These are phyloP conservation scores for Hypothenemus hampei DNA, from an alignment of 1,140 invertebrate species.

Conservation along the genomic window DNA sequence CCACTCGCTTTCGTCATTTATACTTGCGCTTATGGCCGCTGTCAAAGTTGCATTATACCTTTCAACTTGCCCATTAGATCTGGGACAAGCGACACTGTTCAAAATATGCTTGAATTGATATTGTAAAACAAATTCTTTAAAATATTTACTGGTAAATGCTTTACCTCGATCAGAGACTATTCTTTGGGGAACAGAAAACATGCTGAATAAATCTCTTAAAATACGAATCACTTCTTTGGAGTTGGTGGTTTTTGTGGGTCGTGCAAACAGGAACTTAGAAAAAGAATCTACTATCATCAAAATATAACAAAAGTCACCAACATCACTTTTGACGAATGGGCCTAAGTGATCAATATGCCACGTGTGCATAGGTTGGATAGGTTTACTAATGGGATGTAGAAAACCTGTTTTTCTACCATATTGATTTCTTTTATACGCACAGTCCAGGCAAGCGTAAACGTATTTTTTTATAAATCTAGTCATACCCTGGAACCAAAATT, in stretches of 20 bases:
- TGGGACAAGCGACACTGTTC: neutral
- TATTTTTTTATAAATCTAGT: slow-evolving; percentile 20
- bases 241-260: slow-evolving; percentile 5
- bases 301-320: neutral
- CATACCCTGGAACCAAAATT: slow-evolving; percentile 20
- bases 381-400: neutral
- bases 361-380: neutral
- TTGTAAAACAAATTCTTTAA: neutral
- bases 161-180: slow-evolving; percentile 4
- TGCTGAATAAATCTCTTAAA: slow-evolving; percentile 3
- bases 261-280: slow-evolving; percentile 6
- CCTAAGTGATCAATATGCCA: slow-evolving; percentile 4
- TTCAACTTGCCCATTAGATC: neutral
- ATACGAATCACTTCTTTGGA: slow-evolving; percentile 2
- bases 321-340: neutral
- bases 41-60: neutral
- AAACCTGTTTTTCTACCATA: slow-evolving; percentile 7
- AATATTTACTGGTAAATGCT: neutral
- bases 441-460: slow-evolving; percentile 8
- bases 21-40: neutral
- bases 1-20: neutral
- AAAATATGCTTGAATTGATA: neutral
- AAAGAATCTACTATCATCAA: slow-evolving; percentile 8
- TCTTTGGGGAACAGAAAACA: neutral
- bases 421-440: slow-evolving; percentile 2